A percentile compares a stretch with the other conserved stretches of the same genome.
Conservation (phyloP, 2,113 vertebrate genomes). For the Aythya baeri region DNA sequence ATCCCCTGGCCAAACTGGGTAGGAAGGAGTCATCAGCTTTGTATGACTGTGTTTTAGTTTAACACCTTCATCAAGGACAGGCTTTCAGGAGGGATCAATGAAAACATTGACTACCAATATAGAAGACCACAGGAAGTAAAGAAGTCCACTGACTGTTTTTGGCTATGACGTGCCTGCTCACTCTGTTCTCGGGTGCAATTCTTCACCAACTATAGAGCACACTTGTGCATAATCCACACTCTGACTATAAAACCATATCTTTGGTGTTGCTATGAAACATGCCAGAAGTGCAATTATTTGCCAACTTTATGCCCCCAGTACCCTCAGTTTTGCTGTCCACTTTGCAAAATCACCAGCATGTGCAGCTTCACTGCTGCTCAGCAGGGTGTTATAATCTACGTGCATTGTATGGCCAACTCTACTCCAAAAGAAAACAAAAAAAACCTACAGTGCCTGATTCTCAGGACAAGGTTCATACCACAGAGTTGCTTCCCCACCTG, state of each 20-base stretch:
- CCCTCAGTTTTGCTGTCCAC: neutral
- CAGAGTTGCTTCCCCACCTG: neutral
- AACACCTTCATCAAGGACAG: neutral
- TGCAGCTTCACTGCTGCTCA: neutral
- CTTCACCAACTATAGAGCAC: neutral
- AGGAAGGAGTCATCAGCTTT: neutral
- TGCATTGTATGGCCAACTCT: neutral
- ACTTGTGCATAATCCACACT: neutral
- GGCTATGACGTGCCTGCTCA: neutral
- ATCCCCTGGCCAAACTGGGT: neutral
- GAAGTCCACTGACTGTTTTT: neutral
- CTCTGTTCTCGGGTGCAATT: neutral
- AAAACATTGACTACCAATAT: neutral
- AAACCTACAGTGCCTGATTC: neutral
- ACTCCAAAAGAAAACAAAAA: neutral
- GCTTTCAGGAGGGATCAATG: constrained; percentile 2
- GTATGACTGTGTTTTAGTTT: neutral
- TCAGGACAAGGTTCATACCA: neutral
- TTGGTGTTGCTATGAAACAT: constrained; percentile 1
- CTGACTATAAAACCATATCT: neutral
- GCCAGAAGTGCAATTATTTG: neutral
- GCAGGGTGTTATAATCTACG: neutral
- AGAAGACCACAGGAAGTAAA: neutral
- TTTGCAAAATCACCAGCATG: neutral
- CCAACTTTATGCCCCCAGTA: neutral